Percentiles rank a stretch among this genome's conserved stretches.
phyloP scores from a whole-genome alignment of 2,797 vertebrate species.

The Sebastes trivittatus region DNA sequence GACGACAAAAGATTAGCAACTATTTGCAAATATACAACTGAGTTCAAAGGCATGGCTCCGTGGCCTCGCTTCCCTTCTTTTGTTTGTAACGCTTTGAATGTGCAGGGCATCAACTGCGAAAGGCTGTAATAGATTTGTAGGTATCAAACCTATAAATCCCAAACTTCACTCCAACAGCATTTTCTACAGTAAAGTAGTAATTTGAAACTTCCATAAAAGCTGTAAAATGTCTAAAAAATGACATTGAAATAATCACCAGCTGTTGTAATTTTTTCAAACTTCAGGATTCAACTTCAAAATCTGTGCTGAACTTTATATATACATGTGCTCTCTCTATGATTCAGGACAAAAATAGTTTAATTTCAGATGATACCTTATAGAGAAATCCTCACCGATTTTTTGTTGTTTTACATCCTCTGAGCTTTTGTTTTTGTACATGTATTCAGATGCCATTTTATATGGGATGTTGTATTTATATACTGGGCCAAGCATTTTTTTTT shows the following conservation, averaged over 20 bases:
- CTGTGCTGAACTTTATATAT: conserved; percentile 98
- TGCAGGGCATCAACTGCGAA: neutral
- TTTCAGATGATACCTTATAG: conserved; percentile 88
- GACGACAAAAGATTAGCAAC: conserved; percentile 83
- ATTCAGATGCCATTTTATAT: conserved; percentile 98
- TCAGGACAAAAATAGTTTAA: conserved; percentile 98
- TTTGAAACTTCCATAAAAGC: neutral
- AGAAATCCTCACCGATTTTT: conserved; percentile 87
- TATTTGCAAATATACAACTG: conserved; percentile 83
- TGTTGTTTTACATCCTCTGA: conserved; percentile 87
- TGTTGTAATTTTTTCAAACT: conserved; percentile 93
- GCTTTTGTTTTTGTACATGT: conserved; percentile 90
- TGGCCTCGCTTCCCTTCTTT: conserved; percentile 73
- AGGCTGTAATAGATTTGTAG: neutral
- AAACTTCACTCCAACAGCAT: neutral
- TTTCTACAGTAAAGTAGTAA: neutral
- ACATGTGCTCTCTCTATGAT: conserved; percentile 81
- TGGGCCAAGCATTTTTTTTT: conserved; percentile 90
- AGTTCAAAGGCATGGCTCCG: conserved; percentile 77
- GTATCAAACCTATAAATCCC: neutral
- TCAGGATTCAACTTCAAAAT: conserved; percentile 98
- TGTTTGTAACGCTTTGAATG: conserved; percentile 55
- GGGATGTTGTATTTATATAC: conserved; percentile 99
- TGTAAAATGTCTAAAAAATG: too few species aligned
- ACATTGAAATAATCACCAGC: conserved; percentile 94